Evolutionary conservation across 2,113 vertebrate genomes (phyloP), one percentile per base, ranked within the genome.

Genomic region (Ceratotherium simum): DNA sequence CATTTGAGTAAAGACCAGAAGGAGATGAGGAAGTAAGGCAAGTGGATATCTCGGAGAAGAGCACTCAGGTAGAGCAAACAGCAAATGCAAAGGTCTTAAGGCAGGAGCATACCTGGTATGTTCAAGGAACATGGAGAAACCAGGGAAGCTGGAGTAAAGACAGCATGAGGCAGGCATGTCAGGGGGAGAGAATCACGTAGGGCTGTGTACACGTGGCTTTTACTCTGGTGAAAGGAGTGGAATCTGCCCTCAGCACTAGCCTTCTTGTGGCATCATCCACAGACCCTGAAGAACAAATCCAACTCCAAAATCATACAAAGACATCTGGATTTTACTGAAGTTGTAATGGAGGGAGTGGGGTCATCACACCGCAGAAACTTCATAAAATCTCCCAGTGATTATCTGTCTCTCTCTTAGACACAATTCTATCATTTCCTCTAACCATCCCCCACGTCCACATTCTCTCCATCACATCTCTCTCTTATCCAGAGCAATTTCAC

Each of bases 131-230:
- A 36, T 6, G 17, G 88, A 33, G 39, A 86, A 73, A 69, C 6
- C 79, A 73, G n/a, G 0, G 0, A 54, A 42, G 18, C 11, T 29
- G 8, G 42, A 42, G 14, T 58, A 39, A n/a, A 85, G 72, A 31
- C 36, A 54, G 56, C 11, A 14, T 13, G 25, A 3, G 10, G 20
- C 0, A 1, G 36, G 12, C 1, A 10, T 6, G 51, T 64, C 8
- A 13, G 0, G 7, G 21, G n/a, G 23, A 42, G 29, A 36, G 18
- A 6, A 5, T 39, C 18, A 8, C 0, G 9, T 2, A 62, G 17
- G 46, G 13, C 1, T 69, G 8, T 0, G 6, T 4, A 25, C 21
- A 0, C 27, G 69, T 21, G 79, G 51, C 25, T 87, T 36, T 93
- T 39, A 67, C 25, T 29, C 36, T 25, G 17, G 17, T 6, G 8